Base-by-base conservation (phyloP, 1,140 invertebrate genomes). In the Drosophila ananassae region DNA sequence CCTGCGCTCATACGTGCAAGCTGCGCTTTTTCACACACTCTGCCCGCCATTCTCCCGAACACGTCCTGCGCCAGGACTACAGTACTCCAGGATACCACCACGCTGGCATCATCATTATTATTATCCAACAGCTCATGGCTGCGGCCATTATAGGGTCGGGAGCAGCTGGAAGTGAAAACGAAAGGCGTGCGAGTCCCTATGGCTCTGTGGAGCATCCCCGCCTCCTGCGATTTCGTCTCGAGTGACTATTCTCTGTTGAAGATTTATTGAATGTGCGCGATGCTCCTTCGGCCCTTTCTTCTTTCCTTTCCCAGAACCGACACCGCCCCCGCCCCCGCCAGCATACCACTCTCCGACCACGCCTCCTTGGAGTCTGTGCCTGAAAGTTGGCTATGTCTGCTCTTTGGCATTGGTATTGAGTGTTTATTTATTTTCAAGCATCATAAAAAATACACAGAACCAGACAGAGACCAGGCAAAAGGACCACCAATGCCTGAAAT, bases 341-440 rank as follows among this genome's bases (percentile, higher is more conserved):
- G 2, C 34, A n/a, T 75, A 37, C 54, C 34, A 37, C 41, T 37
- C 13, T 8, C 48, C 52, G 34, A 37, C 34, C 57, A 58, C 24
- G 50, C 50, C 24, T n/a, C 30, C 47, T 24, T 25, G 55, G 64
- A 67, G 72, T 77, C 74, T 77, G 73, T 66, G 51, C 55, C 63
- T 75, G 71, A 75, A 68, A 79, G 76, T 79, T 74, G 56, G 66
- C 53, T 73, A 73, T 61, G 80, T 79, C 77, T 85, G 81, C 81
- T 84, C 81, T 85, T 84, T 84, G 81, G 73, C 64, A 85, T 87
- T 63, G 77, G 77, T 85, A 85, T 85, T 85, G 82, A 85, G 82
- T 85, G 82, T 85, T 85, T 85, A 85, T 85, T 85, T 85, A 85
- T 85, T 85, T 85, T 85, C 82, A 87, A 85, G 82, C 77, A 87